Evolutionary conservation across 1,140 invertebrate genomes (phyloP).

Genomic region (Drosophila parabipectinata): DNA sequence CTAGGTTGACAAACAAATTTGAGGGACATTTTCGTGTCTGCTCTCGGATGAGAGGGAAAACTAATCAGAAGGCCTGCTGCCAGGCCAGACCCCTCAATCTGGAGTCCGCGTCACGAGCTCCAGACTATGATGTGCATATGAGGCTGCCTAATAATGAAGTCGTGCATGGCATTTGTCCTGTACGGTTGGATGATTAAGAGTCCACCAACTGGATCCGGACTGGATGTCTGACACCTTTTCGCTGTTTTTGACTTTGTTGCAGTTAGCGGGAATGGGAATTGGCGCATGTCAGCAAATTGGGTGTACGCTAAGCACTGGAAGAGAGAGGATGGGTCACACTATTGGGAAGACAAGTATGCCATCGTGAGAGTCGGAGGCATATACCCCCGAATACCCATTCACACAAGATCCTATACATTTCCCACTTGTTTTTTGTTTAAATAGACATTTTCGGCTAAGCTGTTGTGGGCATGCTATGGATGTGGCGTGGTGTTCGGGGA

Average conservation of each 20-base stretch:
- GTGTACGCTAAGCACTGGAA: constrained; percentile 6
- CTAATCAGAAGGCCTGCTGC: constrained; percentile 21
- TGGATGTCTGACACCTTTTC: constrained; percentile 71
- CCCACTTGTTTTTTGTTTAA: constrained; percentile 19
- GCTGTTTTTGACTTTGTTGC: constrained; percentile 2
- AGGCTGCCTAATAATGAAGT: constrained; percentile 77
- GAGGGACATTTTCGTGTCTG: constrained; percentile 71
- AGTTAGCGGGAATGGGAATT: constrained; percentile 22
- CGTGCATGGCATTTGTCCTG: constrained; percentile 71
- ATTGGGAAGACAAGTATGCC: neutral
- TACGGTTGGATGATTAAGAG: constrained; percentile 65
- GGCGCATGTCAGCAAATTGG: constrained; percentile 58
- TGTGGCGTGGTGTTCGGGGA: constrained; percentile 8
- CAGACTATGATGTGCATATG: constrained; percentile 69
- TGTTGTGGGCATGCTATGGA: constrained; percentile 10
- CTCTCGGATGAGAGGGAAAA: constrained; percentile 64
- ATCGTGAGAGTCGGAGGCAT: constrained; percentile 8
- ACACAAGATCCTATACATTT: neutral
- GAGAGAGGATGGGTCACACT: neutral
- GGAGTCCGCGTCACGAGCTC: constrained; percentile 68
- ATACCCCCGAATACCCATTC: constrained; percentile 12
- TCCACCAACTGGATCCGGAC: constrained; percentile 19
- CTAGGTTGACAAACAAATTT: constrained; percentile 66
- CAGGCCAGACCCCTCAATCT: constrained; percentile 32
- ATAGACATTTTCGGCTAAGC: constrained; percentile 52